These are phyloP conservation scores for silkworm (Bombyx mori) DNA, from an alignment of 1,140 invertebrate genomes.

Conservation along the genomic window DNA sequence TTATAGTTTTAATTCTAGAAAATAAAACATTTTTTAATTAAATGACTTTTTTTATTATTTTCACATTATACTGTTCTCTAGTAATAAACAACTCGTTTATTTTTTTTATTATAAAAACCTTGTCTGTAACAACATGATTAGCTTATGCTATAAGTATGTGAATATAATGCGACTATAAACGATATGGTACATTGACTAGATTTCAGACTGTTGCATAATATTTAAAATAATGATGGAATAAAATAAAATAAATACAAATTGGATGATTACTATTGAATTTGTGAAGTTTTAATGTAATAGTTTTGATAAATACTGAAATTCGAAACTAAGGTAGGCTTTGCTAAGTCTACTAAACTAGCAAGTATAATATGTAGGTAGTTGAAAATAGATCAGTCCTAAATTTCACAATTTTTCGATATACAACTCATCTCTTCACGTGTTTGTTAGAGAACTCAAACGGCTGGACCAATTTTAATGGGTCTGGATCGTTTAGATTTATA, in stretches of 20 bases:
- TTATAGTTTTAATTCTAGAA: not conserved
- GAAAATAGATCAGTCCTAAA: too few relatives aligned
- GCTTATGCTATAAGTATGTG: conserved; percentile 14
- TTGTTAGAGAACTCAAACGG: too few relatives aligned
- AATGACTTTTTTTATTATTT: conserved; percentile 58
- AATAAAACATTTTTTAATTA: conserved; percentile 44
- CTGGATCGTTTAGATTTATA: too few relatives aligned
- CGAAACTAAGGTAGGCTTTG: not conserved
- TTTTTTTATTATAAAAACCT: conserved; percentile 63
- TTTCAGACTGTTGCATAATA: conserved; percentile 13
- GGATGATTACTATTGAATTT: not conserved
- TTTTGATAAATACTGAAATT: not conserved
- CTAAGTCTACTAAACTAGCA: too few relatives aligned
- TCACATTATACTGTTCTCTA: conserved; percentile 64
- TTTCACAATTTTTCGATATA: too few relatives aligned
- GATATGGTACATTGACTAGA: conserved; percentile 66
- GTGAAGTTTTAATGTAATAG: conserved; percentile 1
- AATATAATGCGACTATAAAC: conserved; percentile 36
- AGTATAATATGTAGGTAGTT: too few relatives aligned
- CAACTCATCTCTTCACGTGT: too few relatives aligned
- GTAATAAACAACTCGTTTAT: conserved; percentile 35
- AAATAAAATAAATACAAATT: not conserved
- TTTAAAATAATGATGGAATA: not conserved
- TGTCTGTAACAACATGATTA: conserved; percentile 66
- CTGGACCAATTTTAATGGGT: too few relatives aligned